These are phyloP conservation scores for Furnarius figulus DNA, from an alignment of 2,113 vertebrate genomes.

Conservation along the genomic window DNA sequence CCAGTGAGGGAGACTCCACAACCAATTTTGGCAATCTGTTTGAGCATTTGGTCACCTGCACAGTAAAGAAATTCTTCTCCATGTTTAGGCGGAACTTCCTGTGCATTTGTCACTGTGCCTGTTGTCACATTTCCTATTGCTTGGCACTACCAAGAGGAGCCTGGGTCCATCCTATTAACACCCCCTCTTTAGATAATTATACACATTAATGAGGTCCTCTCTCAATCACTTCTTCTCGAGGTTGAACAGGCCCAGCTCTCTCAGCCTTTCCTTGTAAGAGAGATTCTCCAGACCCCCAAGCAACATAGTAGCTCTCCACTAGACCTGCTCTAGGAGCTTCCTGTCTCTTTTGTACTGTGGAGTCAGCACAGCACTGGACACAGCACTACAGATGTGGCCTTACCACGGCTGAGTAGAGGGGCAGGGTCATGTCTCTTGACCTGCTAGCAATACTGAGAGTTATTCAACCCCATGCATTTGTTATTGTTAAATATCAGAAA, in stretches of 20 bases:
- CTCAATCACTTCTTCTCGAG: neutral
- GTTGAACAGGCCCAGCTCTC: neutral
- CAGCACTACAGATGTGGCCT: no score
- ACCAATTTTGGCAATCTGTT: neutral
- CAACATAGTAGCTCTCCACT: neutral
- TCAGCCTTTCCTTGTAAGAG: no score
- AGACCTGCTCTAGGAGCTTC: neutral
- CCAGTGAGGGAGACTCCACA: neutral
- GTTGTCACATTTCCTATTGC: neutral
- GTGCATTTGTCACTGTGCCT: neutral
- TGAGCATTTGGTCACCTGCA: no score
- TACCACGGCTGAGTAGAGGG: neutral
- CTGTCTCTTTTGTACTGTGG: neutral
- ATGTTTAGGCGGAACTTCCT: neutral
- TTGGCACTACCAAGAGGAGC: neutral
- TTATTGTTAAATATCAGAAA: neutral
- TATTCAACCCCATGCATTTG: neutral
- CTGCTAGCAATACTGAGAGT: neutral
- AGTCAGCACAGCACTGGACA: neutral
- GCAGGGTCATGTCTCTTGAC: rapidly evolving
- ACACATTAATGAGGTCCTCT: neutral
- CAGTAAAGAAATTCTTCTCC: neutral
- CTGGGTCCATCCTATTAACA: neutral
- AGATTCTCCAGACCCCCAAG: neutral
- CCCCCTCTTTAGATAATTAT: neutral